phyloP scores from a whole-genome alignment of 2,797 vertebrate species.

The Cottoperca gobio region DNA sequence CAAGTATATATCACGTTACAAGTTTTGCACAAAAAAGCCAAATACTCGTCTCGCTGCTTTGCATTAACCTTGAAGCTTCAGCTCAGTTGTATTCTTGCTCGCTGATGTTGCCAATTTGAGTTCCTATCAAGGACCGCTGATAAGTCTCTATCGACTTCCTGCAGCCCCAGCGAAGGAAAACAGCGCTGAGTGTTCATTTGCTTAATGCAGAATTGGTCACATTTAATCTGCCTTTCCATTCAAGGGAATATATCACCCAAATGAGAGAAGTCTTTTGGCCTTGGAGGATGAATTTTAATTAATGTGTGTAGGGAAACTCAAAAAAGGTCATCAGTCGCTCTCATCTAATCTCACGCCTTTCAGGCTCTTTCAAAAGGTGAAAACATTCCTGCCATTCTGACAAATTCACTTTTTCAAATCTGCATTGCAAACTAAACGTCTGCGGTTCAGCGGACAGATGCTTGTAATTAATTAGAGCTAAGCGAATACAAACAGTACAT shows the following conservation, averaged over 20 bases:
- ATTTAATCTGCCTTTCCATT: constrained; percentile 53
- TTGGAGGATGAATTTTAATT: constrained; percentile 70
- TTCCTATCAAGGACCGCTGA: not conserved
- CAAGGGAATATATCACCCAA: constrained; percentile 33
- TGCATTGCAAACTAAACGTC: constrained; percentile 65
- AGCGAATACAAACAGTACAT: constrained; percentile 38
- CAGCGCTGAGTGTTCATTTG: constrained; percentile 31
- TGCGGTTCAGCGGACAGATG: constrained; percentile 46
- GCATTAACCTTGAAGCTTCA: not conserved
- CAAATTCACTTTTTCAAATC: constrained; percentile 51
- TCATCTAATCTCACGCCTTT: constrained; percentile 69
- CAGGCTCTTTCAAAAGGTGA: constrained; percentile 60
- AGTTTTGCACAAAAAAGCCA: not conserved
- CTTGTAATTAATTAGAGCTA: constrained; percentile 61
- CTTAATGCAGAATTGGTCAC: constrained; percentile 45
- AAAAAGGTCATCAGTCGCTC: constrained; percentile 63
- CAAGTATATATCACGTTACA: not conserved
- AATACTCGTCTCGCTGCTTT: not conserved
- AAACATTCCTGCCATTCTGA: constrained; percentile 50
- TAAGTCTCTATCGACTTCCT: constrained; percentile 4
- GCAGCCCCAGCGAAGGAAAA: constrained; percentile 3
- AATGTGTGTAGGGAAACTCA: constrained; percentile 31
- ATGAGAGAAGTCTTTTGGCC: constrained; percentile 53
- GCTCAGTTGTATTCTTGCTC: not conserved
- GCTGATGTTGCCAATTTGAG: not conserved